Evolutionary conservation across 2,888 invertebrate species (phyloP).

Genomic region (Himalopsyche anomala): DNA sequence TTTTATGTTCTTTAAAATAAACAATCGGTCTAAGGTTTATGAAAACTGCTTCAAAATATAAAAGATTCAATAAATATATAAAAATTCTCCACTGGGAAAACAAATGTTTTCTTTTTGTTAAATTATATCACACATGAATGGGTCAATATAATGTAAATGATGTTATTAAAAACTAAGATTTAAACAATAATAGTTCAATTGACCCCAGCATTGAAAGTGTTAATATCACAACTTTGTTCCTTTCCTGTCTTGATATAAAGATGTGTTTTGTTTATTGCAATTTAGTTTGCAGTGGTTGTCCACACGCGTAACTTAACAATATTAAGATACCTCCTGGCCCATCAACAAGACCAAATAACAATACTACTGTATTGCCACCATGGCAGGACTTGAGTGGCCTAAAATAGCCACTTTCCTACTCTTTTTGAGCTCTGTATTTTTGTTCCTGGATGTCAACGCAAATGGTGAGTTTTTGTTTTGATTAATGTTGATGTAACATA

Average conservation of each 20-base stretch:
- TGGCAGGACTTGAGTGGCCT: not conserved
- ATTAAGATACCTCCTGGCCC: not conserved
- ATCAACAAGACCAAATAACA: not conserved
- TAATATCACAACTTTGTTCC: conserved; percentile 6
- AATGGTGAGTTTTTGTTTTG: conserved; percentile 12
- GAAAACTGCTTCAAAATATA: too few species aligned
- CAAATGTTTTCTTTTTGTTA: too few species aligned
- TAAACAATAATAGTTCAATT: not conserved
- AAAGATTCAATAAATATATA: too few species aligned
- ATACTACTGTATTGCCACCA: not conserved
- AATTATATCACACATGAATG: too few species aligned
- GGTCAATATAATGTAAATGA: too few species aligned
- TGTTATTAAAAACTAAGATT: too few species aligned
- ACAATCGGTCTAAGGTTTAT: too few species aligned
- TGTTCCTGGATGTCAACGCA: conserved; percentile 2
- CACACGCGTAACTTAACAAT: not conserved
- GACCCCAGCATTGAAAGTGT: not conserved
- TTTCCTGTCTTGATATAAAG: not conserved
- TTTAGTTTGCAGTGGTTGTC: not conserved
- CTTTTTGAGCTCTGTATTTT: not conserved
- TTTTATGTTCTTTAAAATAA: too few species aligned
- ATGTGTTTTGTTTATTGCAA: not conserved
- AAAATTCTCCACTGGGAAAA: too few species aligned
- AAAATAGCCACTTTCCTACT: not conserved
- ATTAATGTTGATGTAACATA: not conserved